Conservation (phyloP, 2,797 vertebrate genomes). For the Cossypha dichroa region DNA sequence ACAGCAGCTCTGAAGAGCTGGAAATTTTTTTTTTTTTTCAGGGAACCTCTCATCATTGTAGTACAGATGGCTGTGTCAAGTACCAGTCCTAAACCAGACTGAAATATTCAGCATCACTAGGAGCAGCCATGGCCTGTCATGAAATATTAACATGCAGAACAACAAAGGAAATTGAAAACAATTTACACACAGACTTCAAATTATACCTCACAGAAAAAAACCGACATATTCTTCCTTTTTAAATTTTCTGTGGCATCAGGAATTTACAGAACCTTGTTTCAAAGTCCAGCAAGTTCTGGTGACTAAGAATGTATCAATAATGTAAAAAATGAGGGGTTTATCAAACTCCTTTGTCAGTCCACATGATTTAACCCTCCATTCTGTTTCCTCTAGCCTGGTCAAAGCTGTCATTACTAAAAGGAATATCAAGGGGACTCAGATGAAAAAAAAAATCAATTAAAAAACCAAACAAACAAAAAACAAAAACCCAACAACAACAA, state of each 20-base stretch:
- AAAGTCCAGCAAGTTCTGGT: neutral
- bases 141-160: neutral
- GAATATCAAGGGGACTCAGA: neutral
- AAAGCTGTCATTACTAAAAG: neutral
- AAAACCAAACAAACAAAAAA: neutral
- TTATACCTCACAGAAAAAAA: neutral
- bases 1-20: neutral
- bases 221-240: neutral
- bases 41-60: neutral
- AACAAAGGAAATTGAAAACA: neutral
- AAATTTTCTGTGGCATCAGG: neutral
- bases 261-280: neutral
- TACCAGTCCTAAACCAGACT: neutral
- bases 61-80: neutral
- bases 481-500: too few species aligned
- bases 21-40: neutral
- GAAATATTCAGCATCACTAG: neutral
- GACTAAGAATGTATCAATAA: neutral
- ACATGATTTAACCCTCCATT: neutral
- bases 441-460: neutral
- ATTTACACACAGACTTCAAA: neutral
- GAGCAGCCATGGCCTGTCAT: neutral
- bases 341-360: neutral
- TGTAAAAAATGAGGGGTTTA: neutral
- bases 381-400: neutral